These are phyloP conservation scores for Gallirallus australis DNA, from an alignment of 2,797 vertebrate species.

Conservation along the genomic window DNA sequence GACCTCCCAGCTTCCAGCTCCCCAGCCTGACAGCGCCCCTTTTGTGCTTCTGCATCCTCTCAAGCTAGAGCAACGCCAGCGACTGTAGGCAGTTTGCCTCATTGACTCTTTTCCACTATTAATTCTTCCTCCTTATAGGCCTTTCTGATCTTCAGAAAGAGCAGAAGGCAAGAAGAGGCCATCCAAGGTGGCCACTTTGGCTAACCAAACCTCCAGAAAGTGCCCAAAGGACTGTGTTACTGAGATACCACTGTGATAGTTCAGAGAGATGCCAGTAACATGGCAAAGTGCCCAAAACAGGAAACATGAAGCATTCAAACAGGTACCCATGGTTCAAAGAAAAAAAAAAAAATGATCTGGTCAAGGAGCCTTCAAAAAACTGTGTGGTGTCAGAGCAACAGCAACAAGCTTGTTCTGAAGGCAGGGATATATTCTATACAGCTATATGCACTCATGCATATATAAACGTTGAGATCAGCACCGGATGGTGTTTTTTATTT, in stretches of 20 bases:
- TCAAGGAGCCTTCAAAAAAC: neutral
- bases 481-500: constrained; percentile 46
- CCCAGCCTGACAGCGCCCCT: neutral
- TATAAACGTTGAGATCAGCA: constrained; percentile 34
- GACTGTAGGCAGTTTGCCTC: neutral
- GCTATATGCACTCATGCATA: constrained; percentile 2
- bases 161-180: neutral
- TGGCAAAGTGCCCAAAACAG: neutral
- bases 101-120: neutral
- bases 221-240: accelerated
- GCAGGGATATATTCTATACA: neutral
- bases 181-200: neutral
- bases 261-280: accelerated
- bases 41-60: neutral
- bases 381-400: neutral
- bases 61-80: accelerated
- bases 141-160: neutral
- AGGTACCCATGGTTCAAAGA: neutral
- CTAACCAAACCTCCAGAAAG: neutral
- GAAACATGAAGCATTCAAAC: neutral
- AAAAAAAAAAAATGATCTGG: accelerated
- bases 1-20: neutral
- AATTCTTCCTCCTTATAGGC: neutral
- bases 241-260: accelerated
- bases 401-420: neutral